Percentiles rank a stretch among this genome's conserved stretches.
These are phyloP conservation scores for Acipenser transmontanus DNA, from an alignment of 2,797 vertebrate species.

Conservation along the genomic window DNA sequence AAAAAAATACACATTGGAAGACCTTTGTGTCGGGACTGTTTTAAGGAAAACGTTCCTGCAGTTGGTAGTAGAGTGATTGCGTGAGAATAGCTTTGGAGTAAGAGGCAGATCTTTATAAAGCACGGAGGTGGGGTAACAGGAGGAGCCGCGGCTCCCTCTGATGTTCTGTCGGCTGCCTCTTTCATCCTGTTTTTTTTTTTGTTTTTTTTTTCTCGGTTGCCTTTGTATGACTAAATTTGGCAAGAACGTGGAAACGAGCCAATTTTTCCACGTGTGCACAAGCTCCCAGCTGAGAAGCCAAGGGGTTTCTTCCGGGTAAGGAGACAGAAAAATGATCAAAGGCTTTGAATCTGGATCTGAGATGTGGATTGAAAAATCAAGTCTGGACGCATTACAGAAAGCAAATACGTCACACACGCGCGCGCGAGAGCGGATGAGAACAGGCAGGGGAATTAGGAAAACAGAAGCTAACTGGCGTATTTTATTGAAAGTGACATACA, in stretches of 20 bases:
- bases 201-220: slow-evolving; percentile 44
- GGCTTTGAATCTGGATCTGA: slow-evolving; percentile 82
- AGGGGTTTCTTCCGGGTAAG: slow-evolving; percentile 97
- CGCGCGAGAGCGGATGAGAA: slow-evolving; percentile 21
- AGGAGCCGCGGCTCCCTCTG: slow-evolving; percentile 79
- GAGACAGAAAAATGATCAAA: slow-evolving; percentile 91
- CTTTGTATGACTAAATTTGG: slow-evolving; percentile 99
- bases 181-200: slow-evolving; percentile 61
- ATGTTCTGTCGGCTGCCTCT: slow-evolving; percentile 85
- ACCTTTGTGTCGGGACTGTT: slow-evolving; percentile 19
- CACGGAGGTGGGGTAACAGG: slow-evolving; percentile 71
- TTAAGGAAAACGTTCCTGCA: slow-evolving; percentile 14
- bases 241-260: slow-evolving; percentile 82
- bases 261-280: slow-evolving; percentile 94
- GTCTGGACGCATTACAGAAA: slow-evolving; percentile 81
- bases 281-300: slow-evolving; percentile 87
- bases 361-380: slow-evolving; percentile 71
- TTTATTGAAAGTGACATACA: too few relatives aligned
- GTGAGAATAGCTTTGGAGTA: slow-evolving; percentile 63
- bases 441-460: not conserved
- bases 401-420: slow-evolving; percentile 39
- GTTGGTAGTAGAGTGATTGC: slow-evolving; percentile 45
- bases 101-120: slow-evolving; percentile 72
- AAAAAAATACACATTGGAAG: slow-evolving; percentile 17
- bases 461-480: too few relatives aligned